phyloP scores from a whole-genome alignment of 2,888 invertebrate genomes.

The Tetheella fluctuosa region DNA sequence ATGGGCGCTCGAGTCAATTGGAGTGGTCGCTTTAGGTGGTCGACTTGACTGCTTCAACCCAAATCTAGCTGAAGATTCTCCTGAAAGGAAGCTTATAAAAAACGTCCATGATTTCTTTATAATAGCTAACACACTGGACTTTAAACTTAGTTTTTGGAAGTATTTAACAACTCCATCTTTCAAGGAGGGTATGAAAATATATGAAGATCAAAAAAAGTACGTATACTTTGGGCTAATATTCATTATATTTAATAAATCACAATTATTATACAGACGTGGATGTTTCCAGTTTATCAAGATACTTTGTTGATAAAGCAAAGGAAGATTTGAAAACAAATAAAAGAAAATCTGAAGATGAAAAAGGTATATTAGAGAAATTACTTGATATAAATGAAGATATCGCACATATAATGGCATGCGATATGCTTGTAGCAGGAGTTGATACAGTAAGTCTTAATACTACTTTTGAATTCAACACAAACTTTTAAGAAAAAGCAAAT shows the following conservation, averaged over 20 bases:
- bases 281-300: conserved; percentile 41
- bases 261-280: background rate
- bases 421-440: conserved; percentile 87
- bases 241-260: background rate
- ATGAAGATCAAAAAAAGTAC: conserved; percentile 46
- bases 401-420: conserved; percentile 86
- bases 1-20: conserved; percentile 86
- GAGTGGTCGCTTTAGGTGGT: conserved; percentile 65
- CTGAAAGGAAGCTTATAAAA: conserved; percentile 58
- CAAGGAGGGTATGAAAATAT: conserved; percentile 61
- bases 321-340: conserved; percentile 41
- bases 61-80: conserved; percentile 58
- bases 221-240: background rate
- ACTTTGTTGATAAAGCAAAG: conserved; percentile 49
- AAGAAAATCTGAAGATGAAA: conserved; percentile 52
- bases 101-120: conserved; percentile 57
- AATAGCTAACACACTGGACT: conserved; percentile 53
- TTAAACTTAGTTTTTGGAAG: conserved; percentile 61
- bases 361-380: conserved; percentile 86
- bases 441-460: conserved; percentile 83
- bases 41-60: conserved; percentile 64
- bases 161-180: conserved; percentile 54
- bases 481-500: background rate
- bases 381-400: conserved; percentile 82
- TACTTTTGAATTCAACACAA: background rate